Percentiles rank a stretch among this genome's conserved stretches.
Conservation (phyloP, 2,113 vertebrate species). For the Montifringilla adamsi region DNA sequence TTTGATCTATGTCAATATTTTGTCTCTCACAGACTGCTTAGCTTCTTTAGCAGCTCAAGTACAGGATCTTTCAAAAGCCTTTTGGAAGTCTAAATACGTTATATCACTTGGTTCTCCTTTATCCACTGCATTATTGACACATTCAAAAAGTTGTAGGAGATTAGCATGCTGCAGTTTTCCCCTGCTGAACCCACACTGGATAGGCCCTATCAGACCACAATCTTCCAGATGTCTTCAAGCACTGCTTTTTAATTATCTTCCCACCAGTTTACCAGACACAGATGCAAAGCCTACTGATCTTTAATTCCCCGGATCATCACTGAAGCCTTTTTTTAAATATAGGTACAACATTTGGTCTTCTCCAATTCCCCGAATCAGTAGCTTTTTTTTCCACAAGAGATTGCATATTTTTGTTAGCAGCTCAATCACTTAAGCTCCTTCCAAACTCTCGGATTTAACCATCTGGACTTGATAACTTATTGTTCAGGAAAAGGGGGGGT, state of each 20-base stretch:
- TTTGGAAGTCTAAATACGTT: slow-evolving; percentile 34
- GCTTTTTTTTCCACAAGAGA: slow-evolving; percentile 29
- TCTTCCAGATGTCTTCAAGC: slow-evolving; percentile 48
- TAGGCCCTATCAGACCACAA: neutral
- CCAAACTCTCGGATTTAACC: slow-evolving; percentile 52
- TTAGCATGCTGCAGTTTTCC: neutral
- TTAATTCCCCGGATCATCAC: slow-evolving; percentile 49
- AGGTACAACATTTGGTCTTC: slow-evolving; percentile 58
- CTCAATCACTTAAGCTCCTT: slow-evolving; percentile 68
- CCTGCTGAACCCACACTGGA: neutral
- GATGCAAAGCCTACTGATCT: slow-evolving; percentile 48
- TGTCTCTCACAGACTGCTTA: slow-evolving; percentile 36
- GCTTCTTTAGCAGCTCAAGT: slow-evolving; percentile 26
- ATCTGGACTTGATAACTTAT: slow-evolving; percentile 62
- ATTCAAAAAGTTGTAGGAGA: slow-evolving; percentile 11
- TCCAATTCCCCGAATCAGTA: slow-evolving; percentile 4
- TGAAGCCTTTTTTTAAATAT: slow-evolving; percentile 57
- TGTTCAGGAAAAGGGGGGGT: neutral
- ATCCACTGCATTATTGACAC: slow-evolving; percentile 24
- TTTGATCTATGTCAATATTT: slow-evolving; percentile 60
- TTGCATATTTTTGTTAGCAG: slow-evolving; percentile 62
- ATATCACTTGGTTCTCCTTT: slow-evolving; percentile 13
- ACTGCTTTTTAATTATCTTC: slow-evolving; percentile 52
- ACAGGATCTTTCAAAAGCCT: slow-evolving; percentile 34
- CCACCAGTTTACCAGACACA: slow-evolving; percentile 29